Evolutionary conservation across 2,113 vertebrate genomes (phyloP).

Genomic region (Perognathus longimembris): DNA sequence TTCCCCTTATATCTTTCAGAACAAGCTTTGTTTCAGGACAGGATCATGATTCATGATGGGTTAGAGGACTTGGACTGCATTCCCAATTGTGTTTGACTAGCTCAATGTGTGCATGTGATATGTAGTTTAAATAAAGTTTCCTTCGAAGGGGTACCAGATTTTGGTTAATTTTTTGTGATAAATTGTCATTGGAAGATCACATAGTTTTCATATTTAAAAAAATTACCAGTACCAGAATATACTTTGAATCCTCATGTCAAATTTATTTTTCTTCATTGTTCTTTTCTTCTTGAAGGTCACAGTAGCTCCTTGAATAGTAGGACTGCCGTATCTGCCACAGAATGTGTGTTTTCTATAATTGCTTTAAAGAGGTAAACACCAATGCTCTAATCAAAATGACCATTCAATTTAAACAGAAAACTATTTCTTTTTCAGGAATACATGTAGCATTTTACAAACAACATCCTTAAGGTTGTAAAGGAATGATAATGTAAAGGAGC

Average conservation of each 20-base stretch:
- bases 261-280: background rate
- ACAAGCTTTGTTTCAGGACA: background rate
- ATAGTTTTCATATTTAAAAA: slow-evolving; percentile 29
- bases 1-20: background rate
- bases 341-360: slow-evolving; percentile 78
- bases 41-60: background rate
- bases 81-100: background rate
- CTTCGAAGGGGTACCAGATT: background rate
- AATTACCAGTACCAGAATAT: background rate
- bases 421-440: background rate
- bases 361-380: slow-evolving; percentile 77
- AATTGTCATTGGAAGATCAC: background rate
- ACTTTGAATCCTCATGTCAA: background rate
- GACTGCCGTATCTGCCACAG: slow-evolving; percentile 58
- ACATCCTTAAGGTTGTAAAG: slow-evolving; percentile 70
- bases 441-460: slow-evolving; percentile 68
- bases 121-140: background rate
- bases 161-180: slow-evolving; percentile 5
- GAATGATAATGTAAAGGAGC: slow-evolving; percentile 68
- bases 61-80: background rate
- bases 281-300: slow-evolving; percentile 70
- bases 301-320: slow-evolving; percentile 55
- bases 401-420: slow-evolving; percentile 69
- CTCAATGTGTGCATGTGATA: background rate
- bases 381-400: slow-evolving; percentile 74